Evolutionary conservation across 1,140 invertebrate genomes (phyloP).

Genomic region (Popillia japonica): DNA sequence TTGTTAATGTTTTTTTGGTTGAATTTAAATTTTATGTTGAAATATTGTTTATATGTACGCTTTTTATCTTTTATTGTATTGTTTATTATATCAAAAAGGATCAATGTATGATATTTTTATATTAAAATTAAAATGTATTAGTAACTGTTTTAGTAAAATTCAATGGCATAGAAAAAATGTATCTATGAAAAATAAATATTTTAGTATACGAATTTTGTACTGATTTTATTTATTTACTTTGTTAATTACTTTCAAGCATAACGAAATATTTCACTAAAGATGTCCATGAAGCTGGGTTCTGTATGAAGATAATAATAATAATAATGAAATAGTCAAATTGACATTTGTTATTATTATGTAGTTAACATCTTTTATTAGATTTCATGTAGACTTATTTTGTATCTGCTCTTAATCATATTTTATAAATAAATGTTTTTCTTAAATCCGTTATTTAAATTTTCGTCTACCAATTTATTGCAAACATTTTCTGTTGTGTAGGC

Average conservation of each 20-base stretch:
- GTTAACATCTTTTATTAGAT: too few species aligned
- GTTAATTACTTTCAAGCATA: neutral
- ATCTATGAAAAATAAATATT: constrained; percentile 15
- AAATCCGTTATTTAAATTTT: too few species aligned
- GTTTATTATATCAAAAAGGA: constrained; percentile 4
- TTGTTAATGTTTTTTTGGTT: neutral
- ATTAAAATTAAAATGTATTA: constrained; percentile 33
- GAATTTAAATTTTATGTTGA: neutral
- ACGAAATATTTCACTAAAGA: neutral
- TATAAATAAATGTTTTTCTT: too few species aligned
- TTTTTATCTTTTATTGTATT: constrained; percentile 13
- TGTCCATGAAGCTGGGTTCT: too few species aligned
- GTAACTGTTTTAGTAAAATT: neutral
- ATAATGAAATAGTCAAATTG: too few species aligned
- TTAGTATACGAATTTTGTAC: neutral
- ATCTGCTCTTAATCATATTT: too few species aligned
- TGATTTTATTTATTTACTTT: neutral
- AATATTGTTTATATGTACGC: neutral
- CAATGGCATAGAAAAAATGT: neutral
- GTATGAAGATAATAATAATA: too few species aligned
- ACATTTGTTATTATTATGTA: too few species aligned
- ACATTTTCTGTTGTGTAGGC: too few species aligned
- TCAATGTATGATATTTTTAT: constrained; percentile 24
- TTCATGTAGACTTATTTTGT: too few species aligned
- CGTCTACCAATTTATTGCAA: too few species aligned